Percentiles rank a stretch among this genome's conserved stretches.
Evolutionary conservation across 2,797 vertebrate genomes (phyloP).

Genomic region (Acanthornis magna): DNA sequence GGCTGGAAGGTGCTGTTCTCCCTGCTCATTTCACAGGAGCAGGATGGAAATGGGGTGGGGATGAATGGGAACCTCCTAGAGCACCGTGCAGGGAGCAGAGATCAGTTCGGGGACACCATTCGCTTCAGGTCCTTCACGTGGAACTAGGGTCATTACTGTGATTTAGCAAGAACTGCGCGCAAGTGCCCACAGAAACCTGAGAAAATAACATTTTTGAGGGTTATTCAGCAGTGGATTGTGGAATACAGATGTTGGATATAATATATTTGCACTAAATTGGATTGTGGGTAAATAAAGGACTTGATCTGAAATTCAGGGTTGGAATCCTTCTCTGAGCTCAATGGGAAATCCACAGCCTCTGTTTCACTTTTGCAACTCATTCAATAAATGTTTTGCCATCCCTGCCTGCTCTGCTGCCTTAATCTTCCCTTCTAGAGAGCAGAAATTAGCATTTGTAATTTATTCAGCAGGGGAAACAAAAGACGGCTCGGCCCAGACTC

Average conservation of each 20-base stretch:
- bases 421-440: neutral
- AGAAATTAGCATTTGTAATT: constrained; percentile 33
- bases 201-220: neutral
- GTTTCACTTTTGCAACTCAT: neutral
- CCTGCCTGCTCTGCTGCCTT: neutral
- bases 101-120: neutral
- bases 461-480: neutral
- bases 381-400: constrained; percentile 17
- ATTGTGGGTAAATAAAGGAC: neutral
- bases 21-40: neutral
- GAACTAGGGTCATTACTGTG: neutral
- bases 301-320: neutral
- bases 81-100: neutral
- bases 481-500: neutral
- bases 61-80: neutral
- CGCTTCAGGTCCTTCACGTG: neutral
- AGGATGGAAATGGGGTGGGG: neutral
- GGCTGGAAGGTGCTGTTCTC: neutral
- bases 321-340: neutral
- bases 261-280: neutral
- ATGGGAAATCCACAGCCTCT: neutral
- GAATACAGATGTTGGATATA: neutral
- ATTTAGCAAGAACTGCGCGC: neutral
- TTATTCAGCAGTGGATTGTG: neutral
- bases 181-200: neutral